phyloP scores from a whole-genome alignment of 2,888 invertebrate species.

The Gibbula magus region DNA sequence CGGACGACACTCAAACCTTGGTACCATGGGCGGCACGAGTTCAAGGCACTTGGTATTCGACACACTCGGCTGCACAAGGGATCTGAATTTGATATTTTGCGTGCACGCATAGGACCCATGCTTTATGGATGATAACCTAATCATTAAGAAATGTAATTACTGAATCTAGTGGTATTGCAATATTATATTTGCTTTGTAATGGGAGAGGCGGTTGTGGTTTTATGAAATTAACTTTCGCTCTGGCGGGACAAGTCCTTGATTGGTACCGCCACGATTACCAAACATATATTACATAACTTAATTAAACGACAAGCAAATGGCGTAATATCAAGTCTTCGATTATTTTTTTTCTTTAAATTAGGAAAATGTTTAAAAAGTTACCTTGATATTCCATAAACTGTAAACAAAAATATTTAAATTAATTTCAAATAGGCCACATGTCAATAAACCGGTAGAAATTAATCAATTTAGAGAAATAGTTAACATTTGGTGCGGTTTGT shows the following conservation, averaged over 20 bases:
- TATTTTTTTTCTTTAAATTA: too few species aligned
- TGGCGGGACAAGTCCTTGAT: too few species aligned
- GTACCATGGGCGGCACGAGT: background rate
- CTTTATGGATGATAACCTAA: constrained; percentile 12
- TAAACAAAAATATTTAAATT: background rate
- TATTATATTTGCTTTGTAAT: background rate
- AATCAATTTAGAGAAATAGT: background rate
- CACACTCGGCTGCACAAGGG: constrained; percentile 3
- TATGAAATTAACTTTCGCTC: constrained; percentile 18
- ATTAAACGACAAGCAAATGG: too few species aligned
- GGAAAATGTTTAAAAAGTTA: background rate
- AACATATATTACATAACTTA: too few species aligned
- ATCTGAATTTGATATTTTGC: constrained; percentile 1
- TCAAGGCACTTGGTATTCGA: background rate
- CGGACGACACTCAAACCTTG: constrained; percentile 3
- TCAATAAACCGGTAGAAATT: background rate
- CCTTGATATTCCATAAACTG: constrained; percentile 16
- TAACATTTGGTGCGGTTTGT: constrained; percentile 20
- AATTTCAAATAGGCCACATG: background rate
- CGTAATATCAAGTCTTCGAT: too few species aligned
- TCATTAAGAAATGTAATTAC: constrained; percentile 20
- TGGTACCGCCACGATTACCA: too few species aligned
- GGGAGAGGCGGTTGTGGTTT: constrained; percentile 14
- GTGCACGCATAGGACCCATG: background rate
- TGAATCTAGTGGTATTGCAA: background rate